A percentile compares a stretch with the other conserved stretches of the same genome.
phyloP scores from a whole-genome alignment of 2,113 vertebrate genomes.

The Platichthys flesus region DNA sequence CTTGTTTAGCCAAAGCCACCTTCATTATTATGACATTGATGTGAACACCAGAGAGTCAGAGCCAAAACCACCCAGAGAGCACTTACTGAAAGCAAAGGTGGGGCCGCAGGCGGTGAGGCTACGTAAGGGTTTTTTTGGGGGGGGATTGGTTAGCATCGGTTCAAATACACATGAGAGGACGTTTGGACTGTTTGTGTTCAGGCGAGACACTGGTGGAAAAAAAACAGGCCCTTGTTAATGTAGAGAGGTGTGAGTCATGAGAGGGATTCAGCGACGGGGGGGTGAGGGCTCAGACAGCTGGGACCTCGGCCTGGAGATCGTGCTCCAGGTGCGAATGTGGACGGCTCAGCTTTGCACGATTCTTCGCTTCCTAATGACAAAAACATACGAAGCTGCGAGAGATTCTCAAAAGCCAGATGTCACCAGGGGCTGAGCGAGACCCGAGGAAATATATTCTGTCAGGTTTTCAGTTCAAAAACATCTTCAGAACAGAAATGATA shows the following conservation, averaged over 20 bases:
- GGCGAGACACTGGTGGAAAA: constrained; percentile 53
- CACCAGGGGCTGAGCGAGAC: not conserved
- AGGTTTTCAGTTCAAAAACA: no score
- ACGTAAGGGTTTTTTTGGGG: constrained; percentile 51
- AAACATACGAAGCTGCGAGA: constrained; percentile 19
- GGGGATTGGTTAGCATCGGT: constrained; percentile 33
- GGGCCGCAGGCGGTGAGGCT: constrained; percentile 41
- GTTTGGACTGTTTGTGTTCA: constrained; percentile 47
- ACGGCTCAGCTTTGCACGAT: constrained; percentile 32
- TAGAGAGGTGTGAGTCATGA: constrained; percentile 46
- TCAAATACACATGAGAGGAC: constrained; percentile 35
- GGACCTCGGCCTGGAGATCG: constrained; percentile 11
- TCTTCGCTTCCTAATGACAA: constrained; percentile 28
- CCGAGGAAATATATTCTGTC: no score
- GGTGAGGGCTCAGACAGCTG: constrained; percentile 26
- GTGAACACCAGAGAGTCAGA: constrained; percentile 24
- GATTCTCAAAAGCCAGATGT: constrained; percentile 38
- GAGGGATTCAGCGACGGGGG: not conserved
- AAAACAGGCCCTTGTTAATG: constrained; percentile 22
- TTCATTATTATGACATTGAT: constrained; percentile 63
- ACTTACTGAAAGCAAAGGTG: constrained; percentile 48
- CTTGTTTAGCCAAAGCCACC: constrained; percentile 60
- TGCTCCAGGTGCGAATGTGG: constrained; percentile 43
- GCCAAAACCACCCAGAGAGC: constrained; percentile 68
- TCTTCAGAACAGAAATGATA: not conserved